Evolutionary conservation across 2,113 vertebrate species (phyloP).

Genomic region (Hiodon alosoides): DNA sequence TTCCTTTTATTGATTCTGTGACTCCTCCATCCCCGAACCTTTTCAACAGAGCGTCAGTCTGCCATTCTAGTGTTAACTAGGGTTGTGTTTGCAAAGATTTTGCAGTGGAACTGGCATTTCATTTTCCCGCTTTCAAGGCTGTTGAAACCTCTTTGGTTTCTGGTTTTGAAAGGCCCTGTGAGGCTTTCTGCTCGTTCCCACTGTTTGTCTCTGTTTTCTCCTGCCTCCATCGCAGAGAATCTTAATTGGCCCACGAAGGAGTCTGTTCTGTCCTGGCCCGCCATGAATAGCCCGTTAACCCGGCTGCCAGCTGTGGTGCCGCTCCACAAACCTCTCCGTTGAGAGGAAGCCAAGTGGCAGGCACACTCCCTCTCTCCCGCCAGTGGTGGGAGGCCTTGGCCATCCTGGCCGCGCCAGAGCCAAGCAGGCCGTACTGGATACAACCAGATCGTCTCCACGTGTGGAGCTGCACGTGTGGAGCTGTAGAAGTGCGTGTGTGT

Average conservation of each 20-base stretch:
- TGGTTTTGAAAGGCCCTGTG: background rate
- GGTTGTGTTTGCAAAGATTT: too few relatives aligned
- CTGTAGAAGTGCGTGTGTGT: background rate
- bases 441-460: slow-evolving; percentile 24
- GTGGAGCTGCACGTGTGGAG: slow-evolving; percentile 8
- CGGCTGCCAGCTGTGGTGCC: slow-evolving; percentile 27
- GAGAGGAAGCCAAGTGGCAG: background rate
- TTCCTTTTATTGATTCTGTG: too few relatives aligned
- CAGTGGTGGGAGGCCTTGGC: background rate
- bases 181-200: slow-evolving; percentile 21
- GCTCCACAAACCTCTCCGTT: slow-evolving; percentile 20
- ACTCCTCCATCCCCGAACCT: too few relatives aligned
- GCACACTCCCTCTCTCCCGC: background rate
- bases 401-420: background rate
- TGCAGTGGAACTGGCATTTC: background rate
- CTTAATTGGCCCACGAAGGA: slow-evolving; percentile 11
- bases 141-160: background rate
- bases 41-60: too few relatives aligned
- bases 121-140: too few relatives aligned
- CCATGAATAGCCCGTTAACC: slow-evolving; percentile 21
- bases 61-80: too few relatives aligned
- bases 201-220: slow-evolving; percentile 16
- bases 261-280: slow-evolving; percentile 21
- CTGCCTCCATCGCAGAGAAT: background rate
- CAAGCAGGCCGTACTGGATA: slow-evolving; percentile 23